These are phyloP conservation scores for Hippocampus guttulatus DNA, from an alignment of 2,113 vertebrate genomes.

Conservation along the genomic window DNA sequence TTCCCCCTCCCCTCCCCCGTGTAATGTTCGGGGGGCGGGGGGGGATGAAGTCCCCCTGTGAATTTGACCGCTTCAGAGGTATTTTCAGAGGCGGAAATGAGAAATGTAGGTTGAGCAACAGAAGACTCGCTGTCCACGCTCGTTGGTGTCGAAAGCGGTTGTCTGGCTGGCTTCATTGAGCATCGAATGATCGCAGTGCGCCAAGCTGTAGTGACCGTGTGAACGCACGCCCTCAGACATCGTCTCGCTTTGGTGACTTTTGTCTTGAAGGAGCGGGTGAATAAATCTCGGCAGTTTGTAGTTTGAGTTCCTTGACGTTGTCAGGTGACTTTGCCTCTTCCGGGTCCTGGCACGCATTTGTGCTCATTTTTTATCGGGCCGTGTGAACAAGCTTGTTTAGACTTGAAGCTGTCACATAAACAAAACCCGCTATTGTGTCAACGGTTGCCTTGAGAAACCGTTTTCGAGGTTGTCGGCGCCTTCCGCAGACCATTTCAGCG, in stretches of 20 bases:
- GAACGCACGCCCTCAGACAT: background rate
- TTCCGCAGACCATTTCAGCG: constrained; percentile 41
- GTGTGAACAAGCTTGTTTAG: background rate
- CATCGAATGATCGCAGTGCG: background rate
- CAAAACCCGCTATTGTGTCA: background rate
- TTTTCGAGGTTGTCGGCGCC: constrained; percentile 36
- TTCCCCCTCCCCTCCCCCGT: constrained; percentile 38
- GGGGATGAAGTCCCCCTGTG: background rate
- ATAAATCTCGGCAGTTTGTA: background rate
- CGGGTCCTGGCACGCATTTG: background rate
- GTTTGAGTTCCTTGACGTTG: background rate
- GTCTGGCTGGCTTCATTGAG: background rate
- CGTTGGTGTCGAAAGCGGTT: background rate
- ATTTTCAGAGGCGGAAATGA: background rate
- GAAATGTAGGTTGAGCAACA: too few species aligned
- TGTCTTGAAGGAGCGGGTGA: background rate
- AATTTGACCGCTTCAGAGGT: background rate
- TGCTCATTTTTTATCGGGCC: background rate
- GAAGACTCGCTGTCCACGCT: background rate
- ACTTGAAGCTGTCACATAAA: background rate
- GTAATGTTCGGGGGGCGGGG: background rate
- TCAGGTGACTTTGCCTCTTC: background rate
- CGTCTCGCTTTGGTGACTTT: too few species aligned
- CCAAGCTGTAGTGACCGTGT: background rate
- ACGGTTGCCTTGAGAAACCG: constrained; percentile 43